These are phyloP conservation scores for Euphysa ruthae DNA, from an alignment of 30 jellyfish, hydroid and myxozoan genomes.

Conservation along the genomic window DNA sequence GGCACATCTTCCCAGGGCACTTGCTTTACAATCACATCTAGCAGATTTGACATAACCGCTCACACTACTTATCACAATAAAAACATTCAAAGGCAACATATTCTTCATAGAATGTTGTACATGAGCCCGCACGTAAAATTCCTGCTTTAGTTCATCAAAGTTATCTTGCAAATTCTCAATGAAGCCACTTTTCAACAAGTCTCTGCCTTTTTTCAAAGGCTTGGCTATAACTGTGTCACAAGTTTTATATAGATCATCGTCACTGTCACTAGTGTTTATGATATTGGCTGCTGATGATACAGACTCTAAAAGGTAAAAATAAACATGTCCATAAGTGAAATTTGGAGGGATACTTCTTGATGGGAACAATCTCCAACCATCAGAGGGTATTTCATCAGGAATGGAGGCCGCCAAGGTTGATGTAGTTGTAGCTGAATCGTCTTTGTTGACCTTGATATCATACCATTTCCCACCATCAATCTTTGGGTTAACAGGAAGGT, in stretches of 20 bases:
- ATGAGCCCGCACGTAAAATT: neutral
- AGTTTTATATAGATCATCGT: neutral
- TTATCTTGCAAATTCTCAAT: neutral
- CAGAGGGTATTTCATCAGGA: neutral
- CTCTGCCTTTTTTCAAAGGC: neutral
- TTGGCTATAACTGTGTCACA: conserved; percentile 1
- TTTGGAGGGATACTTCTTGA: conserved; percentile 12
- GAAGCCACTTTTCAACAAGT: conserved; percentile 8
- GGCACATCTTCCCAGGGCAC: conserved; percentile 51
- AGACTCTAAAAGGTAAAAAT: conserved; percentile 7
- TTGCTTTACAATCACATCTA: neutral
- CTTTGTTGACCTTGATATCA: neutral
- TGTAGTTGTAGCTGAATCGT: neutral
- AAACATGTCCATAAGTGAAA: conserved; percentile 14
- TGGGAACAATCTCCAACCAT: conserved; percentile 23
- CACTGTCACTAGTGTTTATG: neutral
- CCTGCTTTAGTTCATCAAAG: neutral
- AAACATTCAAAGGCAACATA: neutral
- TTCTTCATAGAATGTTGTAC: conserved; percentile 18
- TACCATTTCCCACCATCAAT: conserved; percentile 29
- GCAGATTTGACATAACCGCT: conserved; percentile 14
- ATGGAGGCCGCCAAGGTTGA: too few relatives aligned
- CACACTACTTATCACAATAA: neutral
- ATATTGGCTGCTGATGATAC: neutral
- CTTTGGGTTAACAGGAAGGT: neutral